phyloP scores from a whole-genome alignment of 2,888 invertebrate genomes.

The Leucophenga maculata region DNA sequence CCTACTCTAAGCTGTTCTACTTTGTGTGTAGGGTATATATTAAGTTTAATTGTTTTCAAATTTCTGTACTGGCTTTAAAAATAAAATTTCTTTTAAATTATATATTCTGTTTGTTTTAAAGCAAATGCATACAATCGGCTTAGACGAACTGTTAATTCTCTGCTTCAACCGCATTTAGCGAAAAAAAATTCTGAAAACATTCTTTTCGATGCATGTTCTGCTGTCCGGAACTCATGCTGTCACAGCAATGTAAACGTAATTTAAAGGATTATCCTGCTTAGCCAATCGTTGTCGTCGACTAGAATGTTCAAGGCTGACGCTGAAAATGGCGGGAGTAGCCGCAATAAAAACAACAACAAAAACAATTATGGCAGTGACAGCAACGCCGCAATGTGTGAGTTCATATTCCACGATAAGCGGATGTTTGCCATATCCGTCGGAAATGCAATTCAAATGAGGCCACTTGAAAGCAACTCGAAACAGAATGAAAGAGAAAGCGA shows the following conservation, averaged over 20 bases:
- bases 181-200: background rate
- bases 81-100: too few species aligned
- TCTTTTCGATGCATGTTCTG: background rate
- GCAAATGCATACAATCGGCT: too few species aligned
- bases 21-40: too few species aligned
- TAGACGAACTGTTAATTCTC: too few species aligned
- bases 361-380: slow-evolving; percentile 8
- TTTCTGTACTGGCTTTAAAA: too few species aligned
- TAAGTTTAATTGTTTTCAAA: too few species aligned
- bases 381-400: slow-evolving; percentile 28
- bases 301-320: background rate
- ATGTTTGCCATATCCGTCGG: slow-evolving; percentile 45
- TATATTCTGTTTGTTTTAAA: too few species aligned
- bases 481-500: slow-evolving; percentile 14
- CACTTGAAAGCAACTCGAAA: slow-evolving; percentile 31
- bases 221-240: background rate
- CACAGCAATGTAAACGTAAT: background rate
- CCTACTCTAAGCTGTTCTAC: too few species aligned
- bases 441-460: slow-evolving; percentile 53
- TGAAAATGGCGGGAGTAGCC: background rate
- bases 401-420: slow-evolving; percentile 50
- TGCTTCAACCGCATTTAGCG: too few species aligned
- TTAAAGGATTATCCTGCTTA: slow-evolving; percentile 2
- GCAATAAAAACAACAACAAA: background rate
- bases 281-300: background rate